These are phyloP conservation scores for Xiphias gladius DNA, from an alignment of 2,113 vertebrate species.

Conservation along the genomic window DNA sequence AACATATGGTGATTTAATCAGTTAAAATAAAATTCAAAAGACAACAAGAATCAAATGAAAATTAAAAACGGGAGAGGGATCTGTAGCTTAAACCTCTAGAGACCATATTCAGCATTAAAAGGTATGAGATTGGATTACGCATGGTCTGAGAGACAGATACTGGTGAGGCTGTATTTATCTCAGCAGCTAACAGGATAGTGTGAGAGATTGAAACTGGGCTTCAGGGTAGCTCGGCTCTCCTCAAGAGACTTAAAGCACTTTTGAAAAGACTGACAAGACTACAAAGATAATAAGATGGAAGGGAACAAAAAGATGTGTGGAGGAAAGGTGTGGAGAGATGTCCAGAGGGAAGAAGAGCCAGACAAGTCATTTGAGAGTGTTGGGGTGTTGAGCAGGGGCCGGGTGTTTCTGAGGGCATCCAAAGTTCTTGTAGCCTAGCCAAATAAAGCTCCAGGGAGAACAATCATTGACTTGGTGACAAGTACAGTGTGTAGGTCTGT, in stretches of 20 bases:
- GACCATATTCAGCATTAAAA: conserved; percentile 8
- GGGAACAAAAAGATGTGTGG: conserved; percentile 1
- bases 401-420: conserved; percentile 26
- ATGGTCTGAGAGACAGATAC: conserved; percentile 13
- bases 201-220: conserved; percentile 40
- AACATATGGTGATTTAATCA: background rate
- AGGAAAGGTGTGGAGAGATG: conserved; percentile 14
- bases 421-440: conserved; percentile 6
- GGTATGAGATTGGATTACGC: conserved; percentile 23
- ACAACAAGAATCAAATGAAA: background rate
- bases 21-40: background rate
- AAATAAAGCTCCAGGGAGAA: conserved; percentile 62
- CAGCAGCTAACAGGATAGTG: conserved; percentile 6
- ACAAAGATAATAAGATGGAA: conserved; percentile 30
- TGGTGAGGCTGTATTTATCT: conserved; percentile 19
- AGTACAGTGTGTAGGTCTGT: background rate
- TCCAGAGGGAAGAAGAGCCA: conserved; percentile 24
- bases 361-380: conserved; percentile 20
- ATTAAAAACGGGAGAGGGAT: background rate
- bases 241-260: conserved; percentile 34
- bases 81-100: background rate
- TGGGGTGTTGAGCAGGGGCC: background rate
- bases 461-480: background rate
- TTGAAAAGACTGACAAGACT: conserved; percentile 41
- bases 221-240: conserved; percentile 22